Base-by-base conservation (phyloP, 2,113 vertebrate species). In the Ptilorrhoa leucosticta region DNA sequence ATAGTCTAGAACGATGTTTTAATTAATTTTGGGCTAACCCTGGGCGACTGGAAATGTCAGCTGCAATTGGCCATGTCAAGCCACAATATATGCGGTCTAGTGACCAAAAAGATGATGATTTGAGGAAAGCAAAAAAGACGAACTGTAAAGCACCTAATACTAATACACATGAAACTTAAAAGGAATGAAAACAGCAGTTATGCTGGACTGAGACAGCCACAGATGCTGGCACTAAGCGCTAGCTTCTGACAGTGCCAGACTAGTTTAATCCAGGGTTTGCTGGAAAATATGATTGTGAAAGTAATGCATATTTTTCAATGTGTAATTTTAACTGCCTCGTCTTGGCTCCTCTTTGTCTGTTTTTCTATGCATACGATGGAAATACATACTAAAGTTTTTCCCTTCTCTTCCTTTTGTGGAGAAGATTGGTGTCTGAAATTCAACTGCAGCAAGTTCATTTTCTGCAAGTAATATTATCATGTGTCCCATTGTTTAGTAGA, bases 11-110 rank as follows among this genome's bases (percentile, higher is more conserved):
- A 82, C 0, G 0, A 75, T 56, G 13, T 75, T 95, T 92, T 95
- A 94, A 87, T 96, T 96, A 95, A 94, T 94, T 79, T 35, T 82
- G 45, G 27, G 30, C 37, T 95, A 84, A 94, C 79, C 42, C 53
- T 66, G 33, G 53, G 84, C 0, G 2, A 87, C 60, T 80, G 56
- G 39, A 93, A 95, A 91, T 70, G 39, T 69, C 79, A 90, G 4
- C 40, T 89, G 37, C 68, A 94, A 84, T 90, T 95, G 69, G 42
- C 76, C 40, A 47, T 47, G 68, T 87, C 87, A 95, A 82, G 14
- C 30, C 57, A 85, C 47, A 90, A 42, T 64, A 18, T 92, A 35
- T 79, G 45, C 65, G 85, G 70, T 57, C 50, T 51, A 53, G 45
- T 77, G 78, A 88, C 64, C n/a, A 75, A 85, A 82, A 70, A 27